These are phyloP conservation scores for Aleiodes testaceus DNA, from an alignment of 2,888 invertebrate genomes.

Conservation along the genomic window DNA sequence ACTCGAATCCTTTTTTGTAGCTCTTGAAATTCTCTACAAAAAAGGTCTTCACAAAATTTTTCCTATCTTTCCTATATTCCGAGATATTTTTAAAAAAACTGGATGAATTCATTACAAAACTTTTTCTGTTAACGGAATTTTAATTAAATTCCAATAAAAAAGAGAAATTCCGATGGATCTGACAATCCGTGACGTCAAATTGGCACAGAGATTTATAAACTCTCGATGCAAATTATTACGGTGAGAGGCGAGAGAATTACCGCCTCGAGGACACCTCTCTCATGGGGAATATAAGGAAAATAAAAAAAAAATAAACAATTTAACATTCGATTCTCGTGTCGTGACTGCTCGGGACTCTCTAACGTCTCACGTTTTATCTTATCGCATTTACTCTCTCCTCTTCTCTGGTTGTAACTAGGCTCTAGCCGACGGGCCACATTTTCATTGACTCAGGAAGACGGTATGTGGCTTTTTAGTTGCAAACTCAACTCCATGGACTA, in stretches of 20 bases:
- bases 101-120: too few species aligned
- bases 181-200: conserved; percentile 16
- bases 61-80: too few species aligned
- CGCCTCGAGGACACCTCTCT: conserved; percentile 21
- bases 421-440: conserved; percentile 17
- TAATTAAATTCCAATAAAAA: background rate
- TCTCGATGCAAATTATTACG: conserved; percentile 16
- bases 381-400: conserved; percentile 29
- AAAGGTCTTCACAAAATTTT: too few species aligned
- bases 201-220: conserved; percentile 33
- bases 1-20: too few species aligned
- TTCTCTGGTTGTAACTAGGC: background rate
- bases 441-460: background rate
- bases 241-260: conserved; percentile 31
- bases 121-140: too few species aligned
- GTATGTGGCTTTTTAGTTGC: background rate
- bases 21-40: too few species aligned
- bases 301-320: conserved; percentile 4
- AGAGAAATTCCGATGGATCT: conserved; percentile 8
- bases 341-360: conserved; percentile 35
- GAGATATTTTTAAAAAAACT: too few species aligned
- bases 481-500: background rate
- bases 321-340: conserved; percentile 29
- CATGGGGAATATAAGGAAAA: background rate
- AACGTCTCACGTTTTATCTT: conserved; percentile 42